Evolutionary conservation across 64 coral and sea anemone species (phyloP).

Genomic region (Montipora cactus): DNA sequence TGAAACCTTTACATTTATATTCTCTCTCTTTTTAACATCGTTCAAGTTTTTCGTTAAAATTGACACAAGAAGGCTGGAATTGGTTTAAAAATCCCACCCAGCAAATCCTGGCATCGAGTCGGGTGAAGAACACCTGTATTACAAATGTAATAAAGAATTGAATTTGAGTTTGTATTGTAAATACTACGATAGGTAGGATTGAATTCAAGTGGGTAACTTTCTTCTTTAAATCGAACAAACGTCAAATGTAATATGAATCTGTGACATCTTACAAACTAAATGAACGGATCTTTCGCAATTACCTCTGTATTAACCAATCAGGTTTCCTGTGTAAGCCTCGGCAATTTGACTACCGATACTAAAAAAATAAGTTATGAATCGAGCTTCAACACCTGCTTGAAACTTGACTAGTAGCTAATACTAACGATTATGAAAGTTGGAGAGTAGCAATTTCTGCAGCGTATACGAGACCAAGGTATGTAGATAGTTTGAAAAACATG

Average conservation of each 20-base stretch:
- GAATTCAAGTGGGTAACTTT: not conserved
- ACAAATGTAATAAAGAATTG: not conserved
- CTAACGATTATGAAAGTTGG: not conserved
- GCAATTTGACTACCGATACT: not conserved
- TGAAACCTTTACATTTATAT: not conserved
- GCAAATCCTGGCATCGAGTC: too few species aligned
- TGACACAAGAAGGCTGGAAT: too few species aligned
- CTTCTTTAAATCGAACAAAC: constrained; percentile 8
- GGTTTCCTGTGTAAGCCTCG: not conserved
- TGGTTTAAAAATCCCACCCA: too few species aligned
- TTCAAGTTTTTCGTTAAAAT: too few species aligned
- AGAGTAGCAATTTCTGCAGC: not conserved
- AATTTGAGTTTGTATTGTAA: not conserved
- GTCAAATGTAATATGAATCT: constrained; percentile 14
- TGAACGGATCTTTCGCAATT: not conserved
- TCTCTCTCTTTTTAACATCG: not conserved
- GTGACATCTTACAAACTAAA: not conserved
- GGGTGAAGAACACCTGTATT: not conserved
- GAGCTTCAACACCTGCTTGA: too few species aligned
- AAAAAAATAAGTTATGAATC: not conserved
- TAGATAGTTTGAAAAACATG: not conserved
- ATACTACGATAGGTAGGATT: not conserved
- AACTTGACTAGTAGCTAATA: not conserved
- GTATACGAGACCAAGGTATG: not conserved
- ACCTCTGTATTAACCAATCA: constrained; percentile 14